Base-by-base conservation (phyloP, 2,888 invertebrate species). In the Catotricha subobsoleta region DNA sequence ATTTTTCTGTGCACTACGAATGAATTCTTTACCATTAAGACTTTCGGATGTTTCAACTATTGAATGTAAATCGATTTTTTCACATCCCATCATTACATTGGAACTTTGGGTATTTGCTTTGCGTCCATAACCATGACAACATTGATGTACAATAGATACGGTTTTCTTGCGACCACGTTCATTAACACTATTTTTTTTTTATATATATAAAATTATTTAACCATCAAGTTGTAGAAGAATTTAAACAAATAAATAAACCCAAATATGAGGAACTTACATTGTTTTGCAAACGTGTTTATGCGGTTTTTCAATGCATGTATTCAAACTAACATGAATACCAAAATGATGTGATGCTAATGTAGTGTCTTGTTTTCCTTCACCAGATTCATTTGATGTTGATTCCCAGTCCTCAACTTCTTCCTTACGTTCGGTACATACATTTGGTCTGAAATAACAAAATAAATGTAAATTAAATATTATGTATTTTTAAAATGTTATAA, bases 111-210 rank as follows among this genome's bases (percentile, higher is more conserved):
- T 57, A 44, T 56, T 58, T 43, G 53, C 52, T 44, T 54, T 51
- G 39, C 72, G 63, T 42, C 68, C 63, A 56, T 63, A 77, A 29
- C 79, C 79, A 52, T 71, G 69, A 55, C 80, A 80, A 55, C 80
- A 80, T 54, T 76, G 72, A 48, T 75, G 71, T 16, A 68, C 69
- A 38, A 74, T 67, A 12, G 67, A 69, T 47, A 72, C 59, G 2
- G 72, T 76, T 56, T 72, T 74, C 48, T 69, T 68, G 28, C 69
- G 67, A 16, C 72, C 71, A 50, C 68, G 67, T 49, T 68, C 67
- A 50, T 67, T 67, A 30, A 67, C 58, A 48, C 74, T 75, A 27
- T 20, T 34, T 34, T 34, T 15, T 15, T 18, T 18, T 34, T 7
- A 29, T 28, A 19, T 20, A 16, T 15, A 28, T 27, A 18, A 12